Base-by-base conservation (phyloP, 1,140 invertebrate genomes). In the Drosophila sturtevanti region DNA sequence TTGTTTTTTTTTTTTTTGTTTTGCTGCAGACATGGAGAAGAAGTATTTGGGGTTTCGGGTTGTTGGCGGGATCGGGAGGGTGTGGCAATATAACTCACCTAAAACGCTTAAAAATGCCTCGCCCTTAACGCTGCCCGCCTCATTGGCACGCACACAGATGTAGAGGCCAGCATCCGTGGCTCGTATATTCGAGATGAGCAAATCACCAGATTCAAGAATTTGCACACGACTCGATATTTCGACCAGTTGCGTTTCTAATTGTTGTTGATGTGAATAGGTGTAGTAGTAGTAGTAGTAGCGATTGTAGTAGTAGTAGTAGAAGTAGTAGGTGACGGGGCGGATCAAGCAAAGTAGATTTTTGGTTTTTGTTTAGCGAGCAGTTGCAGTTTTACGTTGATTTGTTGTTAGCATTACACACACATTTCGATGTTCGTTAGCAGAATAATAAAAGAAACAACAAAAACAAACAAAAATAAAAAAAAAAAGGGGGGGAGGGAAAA, bases 101-200 rank as follows among this genome's bases (percentile, higher is more conserved):
- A 98, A 93, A 51, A 98, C 96, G 55, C 94, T 94, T 24, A 99
- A 93, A 92, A 94, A 95, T 48, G 96, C 97, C 72, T 96, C 95
- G 63, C 95, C 97, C 84, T 96, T 95, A 6, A 97, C 95, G 67
- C 94, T 94, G 37, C 98, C 98, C 35, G 97, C 97, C 92, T 97
- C 96, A 91, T 99, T 99, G 22, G 95, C 94, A 68, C 97, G 94
- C 54, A 96, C 93, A 91, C 98, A 99, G 7, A 95, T 96, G 90
- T 99, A 99, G 85, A 96, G 95, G 44, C 98, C 98, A 70, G 95
- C 95, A 91, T 99, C 98, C 21, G 93, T 93, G 71, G 95, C 94
- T 65, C 96, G 95, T 4, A 97, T 96, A 55, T 96, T 95, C n/a
- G 97, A 96, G 66, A 99, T 96, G 66, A 98, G 92, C 79, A 98